Conservation (phyloP, 2,113 vertebrate species). For the Lepidothrix coronata region DNA sequence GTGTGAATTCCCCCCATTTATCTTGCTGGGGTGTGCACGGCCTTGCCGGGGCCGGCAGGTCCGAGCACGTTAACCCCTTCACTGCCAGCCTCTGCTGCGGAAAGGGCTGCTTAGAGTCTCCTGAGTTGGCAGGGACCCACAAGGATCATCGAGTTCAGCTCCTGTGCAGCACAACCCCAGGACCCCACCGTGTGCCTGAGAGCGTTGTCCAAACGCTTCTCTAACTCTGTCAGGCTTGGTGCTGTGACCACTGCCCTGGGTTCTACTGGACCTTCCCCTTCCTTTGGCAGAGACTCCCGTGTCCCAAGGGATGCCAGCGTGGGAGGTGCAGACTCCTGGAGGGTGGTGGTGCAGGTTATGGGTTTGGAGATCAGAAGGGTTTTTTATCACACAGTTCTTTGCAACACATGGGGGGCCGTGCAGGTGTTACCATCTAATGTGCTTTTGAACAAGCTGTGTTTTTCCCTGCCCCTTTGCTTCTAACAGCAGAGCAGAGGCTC, state of each 20-base stretch:
- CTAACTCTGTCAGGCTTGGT: neutral
- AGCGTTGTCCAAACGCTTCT: neutral
- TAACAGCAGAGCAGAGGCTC: neutral
- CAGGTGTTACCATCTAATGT: neutral
- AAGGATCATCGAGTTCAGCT: neutral
- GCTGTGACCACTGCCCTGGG: neutral
- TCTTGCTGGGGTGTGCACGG: neutral
- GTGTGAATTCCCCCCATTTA: neutral
- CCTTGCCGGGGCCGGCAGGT: neutral
- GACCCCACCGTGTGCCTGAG: neutral
- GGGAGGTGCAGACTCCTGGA: neutral
- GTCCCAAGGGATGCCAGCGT: neutral
- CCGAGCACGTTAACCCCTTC: neutral
- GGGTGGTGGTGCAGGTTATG: neutral
- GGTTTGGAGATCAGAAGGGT: neutral
- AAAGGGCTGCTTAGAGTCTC: neutral
- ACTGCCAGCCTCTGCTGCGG: neutral
- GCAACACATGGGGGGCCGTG: neutral
- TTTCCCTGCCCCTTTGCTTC: neutral
- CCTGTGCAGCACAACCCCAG: neutral
- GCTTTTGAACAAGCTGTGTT: neutral
- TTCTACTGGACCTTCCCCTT: neutral
- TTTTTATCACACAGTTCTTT: neutral
- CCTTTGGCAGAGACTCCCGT: neutral
- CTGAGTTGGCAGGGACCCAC: neutral